A percentile compares a stretch with the other conserved stretches of the same genome.
phyloP scores from a whole-genome alignment of 1,140 invertebrate species.

The Aphelinus atriplicis region DNA sequence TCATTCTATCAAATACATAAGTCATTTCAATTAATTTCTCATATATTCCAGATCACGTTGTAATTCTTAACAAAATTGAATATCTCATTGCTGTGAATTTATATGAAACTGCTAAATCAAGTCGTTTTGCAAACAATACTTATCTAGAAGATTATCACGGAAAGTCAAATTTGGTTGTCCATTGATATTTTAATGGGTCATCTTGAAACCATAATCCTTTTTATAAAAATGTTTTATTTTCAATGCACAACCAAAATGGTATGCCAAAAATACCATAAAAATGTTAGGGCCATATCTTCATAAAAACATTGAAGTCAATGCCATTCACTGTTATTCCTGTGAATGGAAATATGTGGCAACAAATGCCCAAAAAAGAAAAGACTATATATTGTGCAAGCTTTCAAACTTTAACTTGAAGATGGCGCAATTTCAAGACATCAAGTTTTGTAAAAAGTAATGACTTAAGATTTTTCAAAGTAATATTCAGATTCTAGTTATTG shows the following conservation, averaged over 20 bases:
- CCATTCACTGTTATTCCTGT: slow-evolving; percentile 59
- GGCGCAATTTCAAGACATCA: slow-evolving; percentile 27
- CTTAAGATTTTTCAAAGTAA: too few species aligned
- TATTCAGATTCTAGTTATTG: neutral
- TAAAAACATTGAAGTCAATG: slow-evolving; percentile 59
- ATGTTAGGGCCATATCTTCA: slow-evolving; percentile 51
- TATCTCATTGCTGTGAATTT: slow-evolving; percentile 63
- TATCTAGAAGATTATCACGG: slow-evolving; percentile 59
- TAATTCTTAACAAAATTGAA: slow-evolving; percentile 61
- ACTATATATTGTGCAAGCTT: slow-evolving; percentile 64
- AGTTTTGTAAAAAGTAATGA: too few species aligned
- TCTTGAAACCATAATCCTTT: slow-evolving; percentile 39
- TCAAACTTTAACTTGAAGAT: slow-evolving; percentile 52
- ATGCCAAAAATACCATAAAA: slow-evolving; percentile 58
- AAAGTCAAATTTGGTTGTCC: slow-evolving; percentile 61
- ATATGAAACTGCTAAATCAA: slow-evolving; percentile 15
- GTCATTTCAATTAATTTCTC: slow-evolving; percentile 28
- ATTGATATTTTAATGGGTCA: slow-evolving; percentile 9
- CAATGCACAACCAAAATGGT: slow-evolving; percentile 50
- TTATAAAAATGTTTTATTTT: slow-evolving; percentile 64
- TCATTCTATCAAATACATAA: neutral
- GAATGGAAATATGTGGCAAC: slow-evolving; percentile 55
- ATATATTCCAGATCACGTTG: slow-evolving; percentile 64
- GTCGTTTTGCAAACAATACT: slow-evolving; percentile 36
- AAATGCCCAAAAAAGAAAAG: slow-evolving; percentile 62